phyloP scores from a whole-genome alignment of 2,797 vertebrate genomes.

The Eleutherodactylus coqui region DNA sequence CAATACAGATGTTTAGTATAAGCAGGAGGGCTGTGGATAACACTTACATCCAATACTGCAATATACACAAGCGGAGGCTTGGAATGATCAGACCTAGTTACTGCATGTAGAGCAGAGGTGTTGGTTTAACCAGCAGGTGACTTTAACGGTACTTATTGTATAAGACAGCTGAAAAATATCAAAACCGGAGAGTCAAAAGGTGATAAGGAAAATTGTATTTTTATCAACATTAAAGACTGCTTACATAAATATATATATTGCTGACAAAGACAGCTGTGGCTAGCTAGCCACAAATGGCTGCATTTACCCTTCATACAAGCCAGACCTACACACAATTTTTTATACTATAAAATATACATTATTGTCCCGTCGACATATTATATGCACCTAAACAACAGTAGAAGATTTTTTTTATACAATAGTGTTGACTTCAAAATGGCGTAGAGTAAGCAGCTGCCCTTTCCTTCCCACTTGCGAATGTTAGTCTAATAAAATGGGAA shows the following conservation, averaged over 20 bases:
- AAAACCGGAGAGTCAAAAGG: slow-evolving; percentile 17
- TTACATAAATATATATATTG: neutral
- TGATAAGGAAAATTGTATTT: slow-evolving; percentile 1
- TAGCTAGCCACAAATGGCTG: too few species aligned
- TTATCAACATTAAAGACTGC: neutral
- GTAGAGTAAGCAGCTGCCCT: too few species aligned
- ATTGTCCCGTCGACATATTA: too few species aligned
- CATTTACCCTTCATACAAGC: too few species aligned
- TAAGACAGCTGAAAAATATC: slow-evolving; percentile 27
- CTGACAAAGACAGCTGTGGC: too few species aligned
- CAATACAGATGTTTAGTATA: slow-evolving; percentile 59
- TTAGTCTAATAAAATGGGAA: too few species aligned
- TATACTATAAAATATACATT: too few species aligned
- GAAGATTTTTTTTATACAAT: too few species aligned
- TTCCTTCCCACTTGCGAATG: too few species aligned
- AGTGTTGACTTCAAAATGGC: too few species aligned
- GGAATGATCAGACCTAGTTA: slow-evolving; percentile 29
- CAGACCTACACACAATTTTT: too few species aligned
- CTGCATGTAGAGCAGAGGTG: slow-evolving; percentile 6
- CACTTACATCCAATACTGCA: slow-evolving; percentile 35
- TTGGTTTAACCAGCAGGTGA: slow-evolving; percentile 33
- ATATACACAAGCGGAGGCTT: slow-evolving; percentile 26
- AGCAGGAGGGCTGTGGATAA: slow-evolving; percentile 54
- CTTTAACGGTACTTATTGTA: slow-evolving; percentile 29
- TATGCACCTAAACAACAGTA: too few species aligned